A percentile compares a stretch with the other conserved stretches of the same genome.
Conservation (phyloP, 2,113 vertebrate species). For the Salminus brasiliensis region DNA sequence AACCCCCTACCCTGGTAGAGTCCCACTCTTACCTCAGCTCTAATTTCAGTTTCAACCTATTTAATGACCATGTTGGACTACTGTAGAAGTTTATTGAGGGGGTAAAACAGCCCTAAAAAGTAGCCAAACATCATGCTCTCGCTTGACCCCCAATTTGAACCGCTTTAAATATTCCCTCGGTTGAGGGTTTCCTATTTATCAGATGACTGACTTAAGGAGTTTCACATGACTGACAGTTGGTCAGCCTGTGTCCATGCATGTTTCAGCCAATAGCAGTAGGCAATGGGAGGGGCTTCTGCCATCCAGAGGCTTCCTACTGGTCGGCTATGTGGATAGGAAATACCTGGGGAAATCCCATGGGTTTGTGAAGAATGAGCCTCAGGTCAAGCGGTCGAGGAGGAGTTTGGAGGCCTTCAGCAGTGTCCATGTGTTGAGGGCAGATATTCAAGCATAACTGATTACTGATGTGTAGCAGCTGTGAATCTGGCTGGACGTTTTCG, state of each 20-base stretch:
- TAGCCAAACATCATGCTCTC: no score
- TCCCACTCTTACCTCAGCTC: no score
- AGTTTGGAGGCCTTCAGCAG: background rate
- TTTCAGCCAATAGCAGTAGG: background rate
- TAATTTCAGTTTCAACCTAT: no score
- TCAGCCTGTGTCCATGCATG: background rate
- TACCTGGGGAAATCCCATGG: constrained; percentile 1
- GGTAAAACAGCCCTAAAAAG: no score
- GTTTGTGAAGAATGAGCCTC: background rate
- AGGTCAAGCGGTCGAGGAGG: no score
- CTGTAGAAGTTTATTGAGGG: no score
- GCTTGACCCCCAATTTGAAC: no score
- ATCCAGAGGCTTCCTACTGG: constrained; percentile 5
- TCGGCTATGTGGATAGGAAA: background rate
- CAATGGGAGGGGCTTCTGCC: background rate
- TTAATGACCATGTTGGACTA: no score
- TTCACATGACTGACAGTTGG: constrained; percentile 39
- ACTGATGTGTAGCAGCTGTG: background rate
- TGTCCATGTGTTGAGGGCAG: background rate
- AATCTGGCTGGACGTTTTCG: no score
- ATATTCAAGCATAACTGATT: background rate
- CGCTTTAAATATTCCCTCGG: no score
- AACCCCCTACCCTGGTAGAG: no score
- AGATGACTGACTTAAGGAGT: constrained; percentile 15
- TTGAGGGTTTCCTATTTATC: no score